Evolutionary conservation across 2,113 vertebrate genomes (phyloP).

Genomic region (Scopus umbretta): DNA sequence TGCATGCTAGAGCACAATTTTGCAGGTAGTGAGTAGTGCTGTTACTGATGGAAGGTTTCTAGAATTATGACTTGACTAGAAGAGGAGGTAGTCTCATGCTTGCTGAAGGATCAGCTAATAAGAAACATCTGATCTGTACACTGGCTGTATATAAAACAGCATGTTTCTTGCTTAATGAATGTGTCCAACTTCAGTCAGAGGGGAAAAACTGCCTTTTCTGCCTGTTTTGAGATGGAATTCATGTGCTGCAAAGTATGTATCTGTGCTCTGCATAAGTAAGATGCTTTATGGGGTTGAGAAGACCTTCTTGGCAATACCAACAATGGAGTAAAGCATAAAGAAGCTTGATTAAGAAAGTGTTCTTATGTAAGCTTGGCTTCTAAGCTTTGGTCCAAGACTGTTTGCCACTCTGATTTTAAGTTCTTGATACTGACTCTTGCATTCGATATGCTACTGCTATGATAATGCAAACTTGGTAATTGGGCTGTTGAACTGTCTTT

Average conservation of each 20-base stretch:
- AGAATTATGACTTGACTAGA: not conserved
- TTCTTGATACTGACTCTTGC: not conserved
- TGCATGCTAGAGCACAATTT: not conserved
- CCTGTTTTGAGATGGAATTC: not conserved
- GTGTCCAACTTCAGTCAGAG: not conserved
- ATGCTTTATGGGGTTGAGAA: not conserved
- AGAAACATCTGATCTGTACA: not conserved
- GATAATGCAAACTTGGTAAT: not conserved
- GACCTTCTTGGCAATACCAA: not conserved
- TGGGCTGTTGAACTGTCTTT: conserved; percentile 11
- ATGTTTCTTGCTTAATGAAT: not conserved
- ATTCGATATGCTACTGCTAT: not conserved
- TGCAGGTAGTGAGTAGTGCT: not conserved
- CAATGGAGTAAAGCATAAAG: not conserved
- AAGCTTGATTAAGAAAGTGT: not conserved
- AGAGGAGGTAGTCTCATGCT: not conserved
- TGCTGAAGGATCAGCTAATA: not conserved
- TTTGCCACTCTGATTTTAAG: not conserved
- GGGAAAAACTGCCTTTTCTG: not conserved
- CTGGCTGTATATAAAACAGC: not conserved
- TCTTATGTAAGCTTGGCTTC: not conserved
- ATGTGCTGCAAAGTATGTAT: not conserved
- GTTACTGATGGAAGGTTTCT: not conserved
- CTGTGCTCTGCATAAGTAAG: not conserved
- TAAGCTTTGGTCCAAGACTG: not conserved